Base-by-base conservation (phyloP, 2,888 invertebrate species). In the Shargacucullia verbasci region DNA sequence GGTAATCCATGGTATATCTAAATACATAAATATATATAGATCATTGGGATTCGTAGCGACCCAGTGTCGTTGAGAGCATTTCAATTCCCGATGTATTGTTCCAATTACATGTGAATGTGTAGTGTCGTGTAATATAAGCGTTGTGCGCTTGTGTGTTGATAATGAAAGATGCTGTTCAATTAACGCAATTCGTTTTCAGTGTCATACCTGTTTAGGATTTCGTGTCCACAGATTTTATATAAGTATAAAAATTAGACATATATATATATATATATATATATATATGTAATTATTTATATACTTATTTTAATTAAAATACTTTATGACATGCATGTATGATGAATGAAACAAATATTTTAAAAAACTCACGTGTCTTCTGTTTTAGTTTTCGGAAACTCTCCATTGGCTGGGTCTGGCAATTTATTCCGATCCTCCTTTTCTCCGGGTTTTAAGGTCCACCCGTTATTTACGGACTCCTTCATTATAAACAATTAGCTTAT, bases 281-380 rank as follows among this genome's bases (percentile, higher is more conserved):
- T n/a, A n/a, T n/a, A n/a, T n/a, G n/a, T n/a, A n/a, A n/a, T n/a
- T n/a, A n/a, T n/a, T n/a, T n/a, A n/a, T n/a, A n/a, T n/a, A n/a
- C n/a, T n/a, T n/a, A n/a, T n/a, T n/a, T n/a, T n/a, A n/a, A n/a
- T n/a, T n/a, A n/a, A n/a, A n/a, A n/a, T 20, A 20, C 20, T 20
- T 2, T 20, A 20, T 20, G 20, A 4, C 20, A 20, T 20, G 20
- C 20, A 29, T 27, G 29, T 9, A 29, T 1, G 12, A 27, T 40
- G 6, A n/a, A 39, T 25, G 8, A 47, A 12, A 33, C 20, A 12
- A 43, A 10, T 50, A n/a, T 13, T 29, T 35, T 44, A 52, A 15
- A 15, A 12, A 45, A 80, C 81, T 73, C 64, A 84, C 84, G 78
- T 81, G 44, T 79, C 81, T 10, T 76, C 71, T 10, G 62, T 46